Evolutionary conservation across 2,113 vertebrate species (phyloP).

Genomic region (Gulo gulo): DNA sequence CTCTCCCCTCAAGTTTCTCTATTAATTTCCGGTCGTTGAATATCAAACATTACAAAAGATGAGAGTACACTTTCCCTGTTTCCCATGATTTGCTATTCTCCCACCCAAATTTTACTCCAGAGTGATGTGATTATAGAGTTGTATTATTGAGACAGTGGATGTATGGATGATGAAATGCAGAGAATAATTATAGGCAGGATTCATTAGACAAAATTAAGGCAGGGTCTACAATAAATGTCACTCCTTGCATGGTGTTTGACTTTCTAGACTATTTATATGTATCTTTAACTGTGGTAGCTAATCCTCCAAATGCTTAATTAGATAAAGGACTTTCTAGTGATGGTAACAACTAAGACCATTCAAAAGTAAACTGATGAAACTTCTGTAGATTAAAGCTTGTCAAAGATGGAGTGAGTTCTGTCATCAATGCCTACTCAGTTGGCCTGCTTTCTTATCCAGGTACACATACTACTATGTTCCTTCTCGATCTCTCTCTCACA

Average conservation of each 20-base stretch:
- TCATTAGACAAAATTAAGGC: conserved; percentile 33
- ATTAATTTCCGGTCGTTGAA: conserved; percentile 33
- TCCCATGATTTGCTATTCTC: neutral
- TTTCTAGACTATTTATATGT: neutral
- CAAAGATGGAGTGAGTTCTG: neutral
- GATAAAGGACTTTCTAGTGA: neutral
- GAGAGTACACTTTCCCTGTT: neutral
- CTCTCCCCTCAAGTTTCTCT: neutral
- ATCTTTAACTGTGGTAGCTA: neutral
- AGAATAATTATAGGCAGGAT: neutral
- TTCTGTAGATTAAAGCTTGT: neutral
- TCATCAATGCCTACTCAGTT: neutral
- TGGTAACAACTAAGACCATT: neutral
- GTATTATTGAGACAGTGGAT: neutral
- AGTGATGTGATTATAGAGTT: neutral
- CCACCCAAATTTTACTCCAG: neutral
- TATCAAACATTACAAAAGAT: neutral
- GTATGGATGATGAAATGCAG: neutral
- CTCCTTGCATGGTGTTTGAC: neutral
- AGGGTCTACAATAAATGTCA: neutral
- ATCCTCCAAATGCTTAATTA: neutral
- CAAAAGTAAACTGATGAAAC: neutral
- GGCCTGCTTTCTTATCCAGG: neutral
- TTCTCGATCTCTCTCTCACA: too few relatives aligned
- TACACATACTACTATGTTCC: too few relatives aligned